A percentile compares a stretch with the other conserved stretches of the same genome.
phyloP scores from a whole-genome alignment of 1,140 invertebrate species.

The Tetramorium alpestre region DNA sequence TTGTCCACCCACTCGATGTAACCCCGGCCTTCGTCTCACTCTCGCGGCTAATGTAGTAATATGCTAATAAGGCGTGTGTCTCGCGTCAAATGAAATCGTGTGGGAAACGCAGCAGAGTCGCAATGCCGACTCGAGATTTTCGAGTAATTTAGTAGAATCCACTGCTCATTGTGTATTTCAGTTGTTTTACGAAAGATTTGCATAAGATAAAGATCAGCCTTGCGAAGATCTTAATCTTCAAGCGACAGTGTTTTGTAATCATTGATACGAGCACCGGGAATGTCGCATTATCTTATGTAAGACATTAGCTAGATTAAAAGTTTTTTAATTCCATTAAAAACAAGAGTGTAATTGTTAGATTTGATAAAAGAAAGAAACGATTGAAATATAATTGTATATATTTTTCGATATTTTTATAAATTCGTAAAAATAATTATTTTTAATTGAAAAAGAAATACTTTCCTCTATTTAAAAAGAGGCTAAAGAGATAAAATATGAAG shows the following conservation, averaged over 20 bases:
- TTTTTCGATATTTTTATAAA: background rate
- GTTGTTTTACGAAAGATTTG: background rate
- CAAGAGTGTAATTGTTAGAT: background rate
- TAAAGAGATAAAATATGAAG: background rate
- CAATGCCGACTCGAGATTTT: conserved; percentile 20
- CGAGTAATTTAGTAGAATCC: conserved; percentile 22
- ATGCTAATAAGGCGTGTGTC: conserved; percentile 49
- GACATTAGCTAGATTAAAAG: background rate
- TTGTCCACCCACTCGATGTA: conserved; percentile 53
- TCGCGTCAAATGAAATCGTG: conserved; percentile 52
- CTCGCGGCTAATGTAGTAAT: conserved; percentile 47
- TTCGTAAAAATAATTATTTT: background rate
- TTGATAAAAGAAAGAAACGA: background rate
- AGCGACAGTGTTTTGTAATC: background rate
- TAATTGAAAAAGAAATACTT: background rate
- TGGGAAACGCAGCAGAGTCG: conserved; percentile 25
- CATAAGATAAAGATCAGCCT: background rate
- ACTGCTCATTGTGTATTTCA: background rate
- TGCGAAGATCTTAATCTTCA: background rate
- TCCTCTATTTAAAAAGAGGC: background rate
- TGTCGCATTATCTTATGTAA: background rate
- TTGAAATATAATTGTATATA: background rate
- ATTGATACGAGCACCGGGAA: background rate
- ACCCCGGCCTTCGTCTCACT: conserved; percentile 56
- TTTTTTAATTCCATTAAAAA: background rate